These are phyloP conservation scores for Urocitellus parryii DNA, from an alignment of 2,113 vertebrate genomes.

Conservation along the genomic window DNA sequence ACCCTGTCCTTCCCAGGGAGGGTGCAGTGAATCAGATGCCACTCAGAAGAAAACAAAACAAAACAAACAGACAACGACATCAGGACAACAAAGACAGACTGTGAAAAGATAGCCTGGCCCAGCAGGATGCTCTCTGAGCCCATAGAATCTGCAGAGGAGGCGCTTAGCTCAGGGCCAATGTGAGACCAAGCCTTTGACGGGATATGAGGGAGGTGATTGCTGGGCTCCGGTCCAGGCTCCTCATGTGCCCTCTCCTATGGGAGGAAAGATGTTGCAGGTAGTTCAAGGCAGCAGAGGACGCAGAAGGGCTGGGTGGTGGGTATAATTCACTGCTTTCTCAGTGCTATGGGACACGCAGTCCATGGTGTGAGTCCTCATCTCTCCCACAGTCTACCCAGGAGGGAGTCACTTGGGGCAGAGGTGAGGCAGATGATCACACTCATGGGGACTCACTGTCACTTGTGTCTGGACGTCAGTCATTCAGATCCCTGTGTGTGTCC, in stretches of 20 bases:
- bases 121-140: neutral
- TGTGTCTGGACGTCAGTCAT: neutral
- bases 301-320: neutral
- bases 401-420: neutral
- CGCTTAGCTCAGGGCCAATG: neutral
- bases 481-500: neutral
- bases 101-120: neutral
- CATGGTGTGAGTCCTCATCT: neutral
- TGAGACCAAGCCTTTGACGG: neutral
- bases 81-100: neutral
- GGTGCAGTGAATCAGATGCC: neutral
- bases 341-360: neutral
- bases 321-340: neutral
- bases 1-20: neutral
- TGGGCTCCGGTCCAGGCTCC: neutral
- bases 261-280: neutral
- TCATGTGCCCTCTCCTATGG: neutral
- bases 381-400: neutral
- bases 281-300: neutral
- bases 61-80: neutral
- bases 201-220: slow-evolving; percentile 5
- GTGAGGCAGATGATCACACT: neutral
- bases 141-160: too few species aligned
- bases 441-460: neutral
- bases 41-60: neutral